phyloP scores from a whole-genome alignment of 2,113 vertebrate species.

The Recurvirostra avosetta region DNA sequence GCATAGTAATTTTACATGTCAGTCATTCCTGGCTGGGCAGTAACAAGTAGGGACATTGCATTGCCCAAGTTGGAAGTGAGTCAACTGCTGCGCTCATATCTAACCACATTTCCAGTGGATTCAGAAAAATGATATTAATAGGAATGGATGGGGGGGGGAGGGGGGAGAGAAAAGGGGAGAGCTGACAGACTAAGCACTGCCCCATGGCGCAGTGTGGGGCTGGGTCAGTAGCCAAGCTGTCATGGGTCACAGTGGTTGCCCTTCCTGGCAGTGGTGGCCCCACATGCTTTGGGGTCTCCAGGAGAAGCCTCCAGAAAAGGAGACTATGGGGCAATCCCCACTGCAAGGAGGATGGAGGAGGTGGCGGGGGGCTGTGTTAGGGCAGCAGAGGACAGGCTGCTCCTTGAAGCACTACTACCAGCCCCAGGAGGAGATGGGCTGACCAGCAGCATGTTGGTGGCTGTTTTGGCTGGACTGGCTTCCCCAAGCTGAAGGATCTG shows the following conservation, averaged over 20 bases:
- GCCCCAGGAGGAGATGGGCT: neutral
- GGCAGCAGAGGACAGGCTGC: neutral
- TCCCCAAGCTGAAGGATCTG: neutral
- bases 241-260: neutral
- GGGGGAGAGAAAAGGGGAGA: neutral
- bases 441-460: neutral
- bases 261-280: neutral
- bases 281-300: neutral
- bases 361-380: neutral
- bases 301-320: neutral
- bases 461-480: neutral
- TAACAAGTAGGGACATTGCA: neutral
- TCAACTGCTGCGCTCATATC: neutral
- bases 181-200: neutral
- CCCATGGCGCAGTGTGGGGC: neutral
- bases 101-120: neutral
- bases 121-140: neutral
- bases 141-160: no score
- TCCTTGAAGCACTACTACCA: neutral
- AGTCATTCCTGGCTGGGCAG: fast-evolving
- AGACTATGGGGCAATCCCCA: neutral
- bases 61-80: neutral
- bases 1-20: neutral
- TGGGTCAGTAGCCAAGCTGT: neutral
- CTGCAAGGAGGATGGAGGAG: neutral